Base-by-base conservation (phyloP, 2,113 vertebrate genomes). In the Acanthisitta chloris region DNA sequence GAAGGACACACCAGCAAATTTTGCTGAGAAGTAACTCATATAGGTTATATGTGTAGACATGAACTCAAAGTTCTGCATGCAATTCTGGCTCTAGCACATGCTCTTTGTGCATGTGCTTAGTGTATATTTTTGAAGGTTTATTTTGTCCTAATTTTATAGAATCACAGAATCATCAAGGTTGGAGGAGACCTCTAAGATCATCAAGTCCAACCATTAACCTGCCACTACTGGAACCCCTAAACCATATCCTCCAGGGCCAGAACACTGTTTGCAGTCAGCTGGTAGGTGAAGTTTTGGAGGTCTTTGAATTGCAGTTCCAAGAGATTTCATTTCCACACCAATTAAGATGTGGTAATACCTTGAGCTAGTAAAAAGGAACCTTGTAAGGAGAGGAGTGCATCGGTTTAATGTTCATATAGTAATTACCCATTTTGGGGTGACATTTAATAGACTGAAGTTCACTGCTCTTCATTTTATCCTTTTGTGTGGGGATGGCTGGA, bases 341-440 rank as follows among this genome's bases (percentile, higher is more conserved):
- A 45, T 93, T 96, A 96, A 96, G 40, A 76, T 54, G 48, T 59
- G 42, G 83, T 84, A 92, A 96, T 96, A 81, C 42, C 69, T 82
- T 74, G 4, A 96, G 93, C 69, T 95, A 92, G 74, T 96, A 93
- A 97, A 97, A 95, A 85, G 59, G 88, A 96, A 88, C 87, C 74
- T 96, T 1, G 4, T 87, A 92, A 93, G 58, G 51, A 93, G 40
- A 80, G 34, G 72, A 90, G 51, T 66, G 86, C 62, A 77, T 88
- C 69, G 71, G 74, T 95, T 96, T 97, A 97, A 97, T 94, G 92
- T 88, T 96, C 95, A 46, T 67, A 8, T 34, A 15, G 65, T 97
- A 97, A 97, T 97, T 98, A 94, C 87, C 90, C 95, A 72, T 98
- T 97, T 97, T 95, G 96, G 93, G 94, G 90, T 98, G 97, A 96